Evolutionary conservation across 1,140 invertebrate genomes (phyloP), one percentile per base, ranked within the genome.

Genomic region (Rhopalosiphum padi): DNA sequence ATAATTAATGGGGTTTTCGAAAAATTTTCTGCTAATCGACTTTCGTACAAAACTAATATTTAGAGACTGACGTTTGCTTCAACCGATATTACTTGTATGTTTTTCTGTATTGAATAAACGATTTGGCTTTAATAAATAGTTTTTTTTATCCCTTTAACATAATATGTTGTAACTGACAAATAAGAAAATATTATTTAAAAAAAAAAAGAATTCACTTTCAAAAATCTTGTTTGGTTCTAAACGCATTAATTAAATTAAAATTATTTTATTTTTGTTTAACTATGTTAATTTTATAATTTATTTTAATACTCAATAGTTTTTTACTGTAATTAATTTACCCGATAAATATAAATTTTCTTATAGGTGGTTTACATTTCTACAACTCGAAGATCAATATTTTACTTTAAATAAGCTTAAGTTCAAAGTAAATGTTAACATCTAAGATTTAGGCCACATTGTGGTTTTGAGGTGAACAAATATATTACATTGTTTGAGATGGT

Each of bases 1-100:
- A n/a, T 77, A 77, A 77, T 77, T 77, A 77, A 77, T 77, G 30
- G 15, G 18, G 15, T n/a, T 77, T 77, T 77, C 30, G n/a, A 15
- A 15, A 77, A n/a, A 18, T 77, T 77, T 77, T n/a, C n/a, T n/a
- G 60, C 60, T 77, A 77, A 77, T 77, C 30, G 60, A 77, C 60
- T 77, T 77, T 77, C 5, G n/a, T 77, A n/a, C 60, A 77, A 77
- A 77, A 77, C 60, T 77, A 77, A 77, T 77, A n/a, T n/a, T 77
- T 77, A n/a, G 60, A 21, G n/a, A 77, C 60, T n/a, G 30, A 77
- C n/a, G n/a, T n/a, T 77, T 18, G 15, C 60, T 77, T 77, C 60
- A 6, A 18, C 30, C 60, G 30, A n/a, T 77, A n/a, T 77, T n/a
- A 77, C 60, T 60, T 77, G 60, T 18, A 77, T 18, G 60, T n/a